Evolutionary conservation across 2,113 vertebrate genomes (phyloP).

Genomic region (Limnothrissa miodon): DNA sequence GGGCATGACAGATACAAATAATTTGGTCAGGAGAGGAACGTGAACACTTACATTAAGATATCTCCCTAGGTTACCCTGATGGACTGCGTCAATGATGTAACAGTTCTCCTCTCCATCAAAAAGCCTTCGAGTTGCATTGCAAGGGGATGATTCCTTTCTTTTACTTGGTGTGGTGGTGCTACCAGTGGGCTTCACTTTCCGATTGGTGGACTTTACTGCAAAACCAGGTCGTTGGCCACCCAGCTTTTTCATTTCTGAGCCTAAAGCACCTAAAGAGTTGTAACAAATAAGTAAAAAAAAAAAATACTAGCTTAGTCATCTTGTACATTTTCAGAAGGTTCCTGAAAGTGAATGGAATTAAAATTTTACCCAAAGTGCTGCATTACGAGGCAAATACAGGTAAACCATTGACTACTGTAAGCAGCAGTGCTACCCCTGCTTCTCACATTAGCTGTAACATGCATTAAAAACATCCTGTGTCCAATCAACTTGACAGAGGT

Average conservation of each 20-base stretch:
- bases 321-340: neutral
- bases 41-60: slow-evolving; percentile 78
- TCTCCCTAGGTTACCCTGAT: slow-evolving; percentile 84
- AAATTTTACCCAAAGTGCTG: too few species aligned
- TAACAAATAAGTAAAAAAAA: neutral
- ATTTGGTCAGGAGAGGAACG: neutral
- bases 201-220: slow-evolving; percentile 79
- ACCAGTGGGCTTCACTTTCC: slow-evolving; percentile 73
- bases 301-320: neutral
- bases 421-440: too few species aligned
- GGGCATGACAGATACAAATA: too few species aligned
- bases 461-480: too few species aligned
- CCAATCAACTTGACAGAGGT: too few species aligned
- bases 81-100: slow-evolving; percentile 83
- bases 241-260: slow-evolving; percentile 3
- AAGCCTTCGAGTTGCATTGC: slow-evolving; percentile 71
- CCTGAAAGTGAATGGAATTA: too few species aligned
- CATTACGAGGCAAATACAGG: too few species aligned
- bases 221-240: slow-evolving; percentile 79
- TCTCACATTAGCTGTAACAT: too few species aligned
- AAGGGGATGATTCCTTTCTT: neutral
- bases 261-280: neutral
- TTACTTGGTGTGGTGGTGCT: slow-evolving; percentile 48
- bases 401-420: too few species aligned
- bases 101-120: slow-evolving; percentile 81